Percentiles rank a stretch among this genome's conserved stretches.
Conservation (phyloP, 2,113 vertebrate species). For the Nerophis ophidion region DNA sequence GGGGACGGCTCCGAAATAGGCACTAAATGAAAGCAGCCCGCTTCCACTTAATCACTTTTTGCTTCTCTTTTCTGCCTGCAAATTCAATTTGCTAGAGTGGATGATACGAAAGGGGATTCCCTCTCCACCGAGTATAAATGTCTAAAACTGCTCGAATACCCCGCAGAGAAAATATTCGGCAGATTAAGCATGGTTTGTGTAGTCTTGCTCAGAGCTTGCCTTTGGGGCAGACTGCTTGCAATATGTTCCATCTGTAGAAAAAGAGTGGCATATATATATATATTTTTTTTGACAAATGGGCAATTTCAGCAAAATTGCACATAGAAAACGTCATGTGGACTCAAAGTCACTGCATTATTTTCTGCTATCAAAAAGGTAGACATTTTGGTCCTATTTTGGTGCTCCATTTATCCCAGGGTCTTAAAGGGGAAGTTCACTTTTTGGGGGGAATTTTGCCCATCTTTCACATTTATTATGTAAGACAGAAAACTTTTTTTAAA, state of each 20-base stretch:
- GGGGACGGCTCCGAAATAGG: conserved; percentile 1
- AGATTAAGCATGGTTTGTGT: not conserved
- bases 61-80: not conserved
- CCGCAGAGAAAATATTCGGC: not conserved
- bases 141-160: not conserved
- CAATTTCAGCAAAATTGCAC: not conserved
- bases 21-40: conserved; percentile 13
- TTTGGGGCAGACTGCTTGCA: not conserved
- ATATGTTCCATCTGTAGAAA: not conserved
- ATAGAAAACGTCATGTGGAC: not conserved
- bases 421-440: no score
- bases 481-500: no score
- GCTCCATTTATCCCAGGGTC: no score
- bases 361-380: not conserved
- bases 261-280: not conserved
- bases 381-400: not conserved
- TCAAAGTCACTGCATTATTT: not conserved
- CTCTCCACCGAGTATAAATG: not conserved
- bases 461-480: no score
- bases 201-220: not conserved
- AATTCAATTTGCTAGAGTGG: not conserved
- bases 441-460: no score
- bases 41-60: conserved; percentile 7
- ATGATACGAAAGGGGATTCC: not conserved
- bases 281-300: not conserved